Base-by-base conservation (phyloP, 2,113 vertebrate genomes). In the Dascyllus trimaculatus region DNA sequence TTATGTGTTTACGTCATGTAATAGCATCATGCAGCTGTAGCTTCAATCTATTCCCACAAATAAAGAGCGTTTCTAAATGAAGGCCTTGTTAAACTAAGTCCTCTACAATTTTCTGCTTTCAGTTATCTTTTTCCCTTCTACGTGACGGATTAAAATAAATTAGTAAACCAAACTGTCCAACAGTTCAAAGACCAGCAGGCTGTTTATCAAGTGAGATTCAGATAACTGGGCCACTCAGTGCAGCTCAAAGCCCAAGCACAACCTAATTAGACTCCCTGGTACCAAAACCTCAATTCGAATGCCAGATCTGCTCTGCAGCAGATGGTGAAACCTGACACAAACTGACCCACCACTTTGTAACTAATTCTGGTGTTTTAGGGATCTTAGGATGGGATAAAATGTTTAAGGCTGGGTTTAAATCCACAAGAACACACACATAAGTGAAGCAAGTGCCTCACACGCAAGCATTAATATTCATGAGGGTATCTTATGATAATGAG, bases 241-340 rank as follows among this genome's bases (percentile, higher is more conserved):
- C 19, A 40, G 25, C 49, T 63, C 21, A 26, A 26, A 51, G 61
- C 32, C 18, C 70, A 58, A 58, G 11, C 26, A 18, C 52, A 60
- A 60, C 35, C 61, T 53, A 48, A 76, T 78, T 58, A 79, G 11
- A 64, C 45, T 58, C 66, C 49, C 40, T 46, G 46, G 24, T 19
- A 15, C 24, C 46, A 29, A n/a, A 75, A 21, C 10, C 65, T 29
- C 22, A 8, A 4, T 59, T 59, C 53, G 35, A 18, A 45, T 51
- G 68, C 32, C 60, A 58, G 10, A 57, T 71, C 5, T 59, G 61
- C 46, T 65, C 24, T 5, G 22, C 22, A 75, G 71, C 76, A 80
- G 71, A 62, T 29, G 60, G 59, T 66, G 46, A 26, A 14, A 52
- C 6, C n/a, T 25, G 38, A 61, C 49, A 38, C 8, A 26, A 21